Percentiles rank a stretch among this genome's conserved stretches.
Evolutionary conservation across 1,140 invertebrate genomes (phyloP).

Genomic region (Drosophila nigrodunni): DNA sequence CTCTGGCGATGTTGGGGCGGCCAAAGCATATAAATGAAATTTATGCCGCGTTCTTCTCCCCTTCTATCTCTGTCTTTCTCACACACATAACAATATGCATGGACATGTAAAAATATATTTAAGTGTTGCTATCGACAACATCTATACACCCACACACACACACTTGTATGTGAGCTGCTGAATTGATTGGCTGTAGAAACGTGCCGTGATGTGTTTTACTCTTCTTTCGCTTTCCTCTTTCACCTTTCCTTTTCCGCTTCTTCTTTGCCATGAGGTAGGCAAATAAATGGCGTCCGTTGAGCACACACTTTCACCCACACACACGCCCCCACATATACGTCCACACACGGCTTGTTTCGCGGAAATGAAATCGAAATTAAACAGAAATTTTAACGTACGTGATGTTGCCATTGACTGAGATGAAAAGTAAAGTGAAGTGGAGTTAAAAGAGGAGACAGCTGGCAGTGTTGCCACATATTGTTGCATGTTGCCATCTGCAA

Average conservation of each 20-base stretch:
- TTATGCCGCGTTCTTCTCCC: slow-evolving; percentile 22
- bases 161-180: slow-evolving; percentile 47
- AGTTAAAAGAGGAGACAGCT: background rate
- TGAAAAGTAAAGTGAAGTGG: too few species aligned
- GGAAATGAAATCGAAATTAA: slow-evolving; percentile 81
- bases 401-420: slow-evolving; percentile 30
- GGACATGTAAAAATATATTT: slow-evolving; percentile 7
- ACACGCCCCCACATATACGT: too few species aligned
- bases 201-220: slow-evolving; percentile 14
- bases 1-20: slow-evolving; percentile 27
- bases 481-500: slow-evolving; percentile 64
- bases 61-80: background rate
- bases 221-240: background rate
- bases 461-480: slow-evolving; percentile 41
- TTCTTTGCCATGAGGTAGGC: background rate
- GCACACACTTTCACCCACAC: too few species aligned
- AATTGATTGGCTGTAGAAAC: slow-evolving; percentile 73
- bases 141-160: slow-evolving; percentile 2
- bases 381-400: slow-evolving; percentile 64
- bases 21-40: slow-evolving; percentile 56
- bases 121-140: slow-evolving; percentile 31
- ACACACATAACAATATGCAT: slow-evolving; percentile 6
- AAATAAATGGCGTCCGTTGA: slow-evolving; percentile 45
- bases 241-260: background rate
- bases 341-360: slow-evolving; percentile 34